Percentiles rank a stretch among this genome's conserved stretches.
Conservation (phyloP, 2,113 vertebrate species). For the Taurulus bubalis region DNA sequence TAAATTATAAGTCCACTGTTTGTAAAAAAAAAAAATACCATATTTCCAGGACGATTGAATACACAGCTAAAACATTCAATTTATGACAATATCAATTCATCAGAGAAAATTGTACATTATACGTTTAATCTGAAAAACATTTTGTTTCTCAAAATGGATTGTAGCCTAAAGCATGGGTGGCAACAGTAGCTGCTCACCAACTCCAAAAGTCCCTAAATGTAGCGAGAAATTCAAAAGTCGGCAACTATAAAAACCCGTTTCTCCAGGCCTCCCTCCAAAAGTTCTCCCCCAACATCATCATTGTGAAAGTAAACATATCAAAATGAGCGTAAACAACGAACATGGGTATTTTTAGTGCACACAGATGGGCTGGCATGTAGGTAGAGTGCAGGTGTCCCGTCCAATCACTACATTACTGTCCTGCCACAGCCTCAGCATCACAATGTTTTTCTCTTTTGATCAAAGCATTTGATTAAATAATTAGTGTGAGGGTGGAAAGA, state of each 20-base stretch:
- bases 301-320: not conserved
- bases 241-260: not conserved
- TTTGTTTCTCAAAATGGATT: not conserved
- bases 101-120: not conserved
- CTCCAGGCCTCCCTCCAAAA: not conserved
- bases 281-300: not conserved
- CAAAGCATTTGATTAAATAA: not conserved
- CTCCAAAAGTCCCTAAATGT: not conserved
- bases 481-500: not conserved
- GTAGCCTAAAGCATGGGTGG: not conserved
- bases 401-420: not conserved
- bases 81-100: not conserved
- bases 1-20: not conserved
- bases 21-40: not conserved
- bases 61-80: not conserved
- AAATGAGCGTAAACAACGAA: not conserved
- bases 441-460: not conserved
- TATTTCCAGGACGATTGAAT: not conserved
- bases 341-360: not conserved
- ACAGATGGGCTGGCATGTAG: too few relatives aligned
- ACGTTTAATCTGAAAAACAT: not conserved
- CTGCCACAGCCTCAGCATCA: not conserved
- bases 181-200: not conserved
- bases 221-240: not conserved
- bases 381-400: not conserved